Base-by-base conservation (phyloP, 2,888 invertebrate genomes). In the Drosophila subquinaria region DNA sequence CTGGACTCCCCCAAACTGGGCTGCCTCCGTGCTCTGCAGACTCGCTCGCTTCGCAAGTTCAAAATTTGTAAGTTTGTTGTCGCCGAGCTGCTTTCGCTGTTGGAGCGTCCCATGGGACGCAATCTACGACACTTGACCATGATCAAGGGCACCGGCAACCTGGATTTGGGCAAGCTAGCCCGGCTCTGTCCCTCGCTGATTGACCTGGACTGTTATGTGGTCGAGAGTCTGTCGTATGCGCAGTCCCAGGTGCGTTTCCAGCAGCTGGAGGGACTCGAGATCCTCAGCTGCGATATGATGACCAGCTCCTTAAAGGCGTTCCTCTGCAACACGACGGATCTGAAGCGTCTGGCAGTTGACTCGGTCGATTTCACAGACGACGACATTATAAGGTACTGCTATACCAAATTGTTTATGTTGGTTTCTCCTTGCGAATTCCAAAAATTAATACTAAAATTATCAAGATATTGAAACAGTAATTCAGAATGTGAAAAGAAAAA, bases 181-280 rank as follows among this genome's bases (percentile, higher is more conserved):
- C 94, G 94, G 62, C 93, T 94, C 2, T 95, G 95, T 70, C 94
- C 95, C 9, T 94, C 94, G 75, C 90, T 96, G 38, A 93, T 94
- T 62, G 94, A 94, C 70, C 90, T 96, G 72, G 96, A 96, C 87
- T 95, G 95, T 82, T 96, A 95, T 83, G 95, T 95, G 91, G 94
- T 95, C 90, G 95, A 95, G 60, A 94, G 95, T 3, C 93, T 95
- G 13, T 94, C 94, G 6, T 94, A 94, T 86, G 93, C 94, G 73
- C 81, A 81, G 36, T 93, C 94, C 74, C 93, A 95, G 88, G 92
- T 94, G 69, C 93, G 94, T 52, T 94, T 96, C 92, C 93, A 94
- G 86, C 94, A 94, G 81, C 91, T 96, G 69, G 94, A 95, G 80
- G 95, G 95, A 30, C 92, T 96, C 51, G 95, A 96, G 90, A 94